These are phyloP conservation scores for Cryptomyrus ogoouensis DNA, from an alignment of 2,113 vertebrate species.

Conservation along the genomic window DNA sequence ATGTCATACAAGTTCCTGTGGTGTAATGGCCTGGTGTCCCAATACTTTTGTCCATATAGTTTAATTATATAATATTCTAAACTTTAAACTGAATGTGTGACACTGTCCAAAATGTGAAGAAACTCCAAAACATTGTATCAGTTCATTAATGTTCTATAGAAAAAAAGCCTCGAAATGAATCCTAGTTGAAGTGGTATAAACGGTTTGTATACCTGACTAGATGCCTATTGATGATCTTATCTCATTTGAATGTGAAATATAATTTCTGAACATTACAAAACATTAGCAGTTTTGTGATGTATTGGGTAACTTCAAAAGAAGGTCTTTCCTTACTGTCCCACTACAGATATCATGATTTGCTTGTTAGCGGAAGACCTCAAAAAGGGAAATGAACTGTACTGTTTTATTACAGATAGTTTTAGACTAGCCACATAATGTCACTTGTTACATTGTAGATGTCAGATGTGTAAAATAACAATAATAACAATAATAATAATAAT, in stretches of 20 bases:
- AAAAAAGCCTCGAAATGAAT: background rate
- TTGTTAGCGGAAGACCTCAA: background rate
- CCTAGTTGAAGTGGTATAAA: background rate
- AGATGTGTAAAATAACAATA: background rate
- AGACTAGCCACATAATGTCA: background rate
- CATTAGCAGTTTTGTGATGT: background rate
- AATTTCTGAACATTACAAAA: background rate
- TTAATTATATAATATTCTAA: background rate
- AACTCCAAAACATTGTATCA: background rate
- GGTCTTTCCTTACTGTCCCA: background rate
- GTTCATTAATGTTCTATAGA: background rate
- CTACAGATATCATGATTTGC: background rate
- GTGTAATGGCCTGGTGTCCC: background rate
- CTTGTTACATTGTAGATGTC: background rate
- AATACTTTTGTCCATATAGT: background rate
- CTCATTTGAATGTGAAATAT: background rate
- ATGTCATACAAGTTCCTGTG: background rate
- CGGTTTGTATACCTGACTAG: background rate
- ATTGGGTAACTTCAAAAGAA: background rate
- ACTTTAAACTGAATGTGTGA: background rate
- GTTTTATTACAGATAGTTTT: background rate
- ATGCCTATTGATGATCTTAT: background rate
- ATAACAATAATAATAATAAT: no score
- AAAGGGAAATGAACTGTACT: background rate
- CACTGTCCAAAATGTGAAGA: background rate